Percentiles rank a stretch among this genome's conserved stretches.
Conservation (phyloP, 2,113 vertebrate genomes). For the Reinhardtius hippoglossoides region DNA sequence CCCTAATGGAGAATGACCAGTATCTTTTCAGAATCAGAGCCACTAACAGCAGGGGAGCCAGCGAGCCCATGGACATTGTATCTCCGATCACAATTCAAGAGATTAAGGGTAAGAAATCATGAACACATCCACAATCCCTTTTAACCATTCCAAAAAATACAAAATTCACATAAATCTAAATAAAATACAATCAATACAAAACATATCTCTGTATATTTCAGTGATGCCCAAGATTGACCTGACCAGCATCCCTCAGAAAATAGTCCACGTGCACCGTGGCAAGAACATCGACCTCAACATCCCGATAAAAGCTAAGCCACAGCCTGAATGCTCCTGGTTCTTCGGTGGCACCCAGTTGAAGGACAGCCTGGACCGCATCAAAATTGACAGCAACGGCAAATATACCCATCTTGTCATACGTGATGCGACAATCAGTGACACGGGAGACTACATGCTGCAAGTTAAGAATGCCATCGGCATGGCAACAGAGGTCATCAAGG, state of each 20-base stretch:
- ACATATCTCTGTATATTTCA: slow-evolving; percentile 57
- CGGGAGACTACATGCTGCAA: slow-evolving; percentile 92
- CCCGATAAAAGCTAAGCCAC: slow-evolving; percentile 90
- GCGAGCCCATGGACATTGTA: slow-evolving; percentile 92
- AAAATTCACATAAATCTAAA: not conserved
- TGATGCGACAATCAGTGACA: slow-evolving; percentile 94
- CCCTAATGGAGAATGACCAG: slow-evolving; percentile 94
- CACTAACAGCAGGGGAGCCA: slow-evolving; percentile 93
- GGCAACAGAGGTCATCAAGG: slow-evolving; percentile 89
- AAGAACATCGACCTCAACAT: slow-evolving; percentile 91
- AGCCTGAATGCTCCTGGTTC: slow-evolving; percentile 91
- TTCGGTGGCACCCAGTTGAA: slow-evolving; percentile 90
- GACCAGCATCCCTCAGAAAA: slow-evolving; percentile 92
- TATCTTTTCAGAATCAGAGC: slow-evolving; percentile 95
- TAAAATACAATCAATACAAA: not conserved
- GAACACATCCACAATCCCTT: not conserved
- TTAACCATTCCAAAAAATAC: not conserved
- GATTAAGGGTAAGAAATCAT: slow-evolving; percentile 85
- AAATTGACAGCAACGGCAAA: slow-evolving; percentile 89
- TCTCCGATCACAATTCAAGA: slow-evolving; percentile 93
- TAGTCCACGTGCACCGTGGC: slow-evolving; percentile 89
- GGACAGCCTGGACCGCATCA: slow-evolving; percentile 92
- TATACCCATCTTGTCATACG: slow-evolving; percentile 89
- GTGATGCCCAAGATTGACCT: slow-evolving; percentile 94
- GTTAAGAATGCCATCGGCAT: slow-evolving; percentile 91